Evolutionary conservation across 2,113 vertebrate species (phyloP), one percentile per base, ranked within the genome.

Genomic region (Bufo gargarizans): DNA sequence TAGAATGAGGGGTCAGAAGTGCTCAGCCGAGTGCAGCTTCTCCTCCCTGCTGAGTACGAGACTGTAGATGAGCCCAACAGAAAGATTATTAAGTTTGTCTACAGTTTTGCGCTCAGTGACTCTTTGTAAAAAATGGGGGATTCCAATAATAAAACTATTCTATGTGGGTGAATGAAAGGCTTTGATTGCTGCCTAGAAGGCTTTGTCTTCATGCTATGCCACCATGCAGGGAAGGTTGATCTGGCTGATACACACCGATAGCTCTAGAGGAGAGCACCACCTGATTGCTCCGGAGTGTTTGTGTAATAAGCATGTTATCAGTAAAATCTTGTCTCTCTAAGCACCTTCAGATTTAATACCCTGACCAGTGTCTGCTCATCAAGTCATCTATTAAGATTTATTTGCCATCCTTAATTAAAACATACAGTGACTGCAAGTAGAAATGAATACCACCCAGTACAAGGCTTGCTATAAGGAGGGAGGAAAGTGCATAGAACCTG

Each of bases 341-440:
- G 55, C 55, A 61, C 78, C 67, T 67, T 77, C 14, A 17, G 78
- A 77, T 74, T 14, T 61, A 53, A 67, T 76, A 63, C 33, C 58
- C 79, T 49, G 69, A 17, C 59, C 43, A 49, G 47, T 17, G 56
- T 59, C 14, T 53, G 79, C 79, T 82, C 58, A 83, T 65, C 56
- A 88, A 82, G 67, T 82, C 79, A 82, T 82, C 22, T 82, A 76
- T 82, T 61, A 58, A 82, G 79, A 88, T 88, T 83, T 83, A 83
- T 88, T 88, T 83, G 69, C 58, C 71, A 50, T 63, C 80, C n/a
- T 77, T 88, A 84, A 88, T 88, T 88, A 84, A 84, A 84, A 88
- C 72, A 67, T 59, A 77, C 20, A 88, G 80, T 55, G 45, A 59
- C 55, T 77, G 49, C 49, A 59, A 20, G 33, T 22, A 47, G 74